Base-by-base conservation (phyloP, 2,113 vertebrate species). In the Mixornis gularis region DNA sequence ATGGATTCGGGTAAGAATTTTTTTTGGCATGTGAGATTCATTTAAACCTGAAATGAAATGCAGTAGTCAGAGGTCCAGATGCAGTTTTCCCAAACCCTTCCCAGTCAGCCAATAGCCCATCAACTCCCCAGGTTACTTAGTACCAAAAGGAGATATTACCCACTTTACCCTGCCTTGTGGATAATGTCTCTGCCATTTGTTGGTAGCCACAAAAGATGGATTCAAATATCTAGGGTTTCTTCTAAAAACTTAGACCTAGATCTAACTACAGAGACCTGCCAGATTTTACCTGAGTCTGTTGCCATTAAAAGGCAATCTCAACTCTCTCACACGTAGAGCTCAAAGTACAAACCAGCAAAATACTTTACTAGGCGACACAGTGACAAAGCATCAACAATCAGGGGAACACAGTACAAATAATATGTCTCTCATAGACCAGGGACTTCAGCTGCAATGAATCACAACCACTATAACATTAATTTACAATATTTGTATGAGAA, bases 41-140 rank as follows among this genome's bases (percentile, higher is more conserved):
- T 69, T 89, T 94, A 87, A 78, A 66, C 13, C n/a, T 72, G 78
- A 89, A 84, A 14, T 21, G 46, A 95, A 97, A 88, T 60, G 66
- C 38, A 66, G 64, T 24, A 70, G n/a, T 34, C 2, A 5, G 36
- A 86, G 38, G 72, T 24, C 15, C n/a, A 72, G 24, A 34, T 36
- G 40, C 14, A 81, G 17, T 44, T 85, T 80, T 74, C 32, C 36
- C 55, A 77, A 87, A n/a, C 20, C 3, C 5, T 36, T 22, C 30
- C 12, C 51, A 10, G 40, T 64, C n/a, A 78, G 17, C 7, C 25
- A 66, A 60, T 36, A 69, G 20, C 2, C 5, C 6, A 4, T 49
- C 17, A 49, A 41, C 2, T 34, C 24, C 5, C 5, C 3, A 26
- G 12, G 17, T 24, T 77, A 29, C 30, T 68, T 41, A 60, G 11